Base-by-base conservation (phyloP, 2,113 vertebrate species). In the Garra rufa region DNA sequence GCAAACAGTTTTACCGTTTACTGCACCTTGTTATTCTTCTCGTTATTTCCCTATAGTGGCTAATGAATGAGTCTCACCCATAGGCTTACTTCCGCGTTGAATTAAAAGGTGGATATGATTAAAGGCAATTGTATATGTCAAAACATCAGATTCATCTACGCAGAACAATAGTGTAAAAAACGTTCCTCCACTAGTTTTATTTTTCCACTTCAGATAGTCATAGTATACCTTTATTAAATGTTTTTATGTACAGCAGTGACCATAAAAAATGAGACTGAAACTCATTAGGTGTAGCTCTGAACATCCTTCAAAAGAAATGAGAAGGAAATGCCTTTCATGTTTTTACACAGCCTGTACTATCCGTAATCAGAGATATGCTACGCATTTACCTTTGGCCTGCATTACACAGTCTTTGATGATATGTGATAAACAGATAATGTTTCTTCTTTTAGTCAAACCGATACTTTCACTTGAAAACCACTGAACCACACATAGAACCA, bases 171-270 rank as follows among this genome's bases (percentile, higher is more conserved):
- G 52, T 19, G 21, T n/a, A n/a, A 57, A n/a, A 57, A 34, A 34
- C 34, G 34, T 34, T 34, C 34, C 34, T 34, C 34, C 34, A 34
- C 34, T 4, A 34, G 34, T 34, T 34, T 34, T 34, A 4, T 34
- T 63, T 63, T 63, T 63, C 26, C 28, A 30, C 61, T 4, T 14
- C 26, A 63, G 13, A 63, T 15, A 28, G 24, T 1, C 13, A 13
- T 30, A 6, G 13, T 28, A 11, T 28, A 15, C 59, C 26, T 63
- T 70, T 1, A 57, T 57, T n/a, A 21, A 70, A 41, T 41, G 30
- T 69, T 69, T 71, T 9, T 43, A 71, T 71, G 21, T 71, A 24
- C 21, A 71, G 69, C 38, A n/a, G 69, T 43, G 17, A 70, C 63
- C 15, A 17, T 21, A 71, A 38, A 38, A 8, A 69, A 38, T 69